Evolutionary conservation across 2,113 vertebrate genomes (phyloP).

Genomic region (Saguinus imperator): DNA sequence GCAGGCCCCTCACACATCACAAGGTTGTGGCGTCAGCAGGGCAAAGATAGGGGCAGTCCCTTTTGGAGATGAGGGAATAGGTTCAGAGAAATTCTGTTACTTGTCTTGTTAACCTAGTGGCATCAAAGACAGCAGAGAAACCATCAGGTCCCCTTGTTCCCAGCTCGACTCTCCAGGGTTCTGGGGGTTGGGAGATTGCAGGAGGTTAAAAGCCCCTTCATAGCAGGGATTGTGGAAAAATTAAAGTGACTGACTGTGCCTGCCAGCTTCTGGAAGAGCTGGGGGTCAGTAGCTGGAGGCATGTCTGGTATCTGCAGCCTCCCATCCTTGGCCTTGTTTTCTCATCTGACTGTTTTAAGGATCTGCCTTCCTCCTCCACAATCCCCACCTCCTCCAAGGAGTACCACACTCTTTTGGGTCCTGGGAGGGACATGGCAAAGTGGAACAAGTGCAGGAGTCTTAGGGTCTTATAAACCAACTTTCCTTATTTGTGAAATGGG

Average conservation of each 20-base stretch:
- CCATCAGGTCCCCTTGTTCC: not conserved
- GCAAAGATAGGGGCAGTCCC: not conserved
- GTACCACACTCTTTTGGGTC: not conserved
- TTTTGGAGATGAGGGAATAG: not conserved
- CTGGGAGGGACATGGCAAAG: not conserved
- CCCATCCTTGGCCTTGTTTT: not conserved
- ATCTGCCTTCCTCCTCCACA: not conserved
- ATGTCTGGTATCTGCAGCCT: not conserved
- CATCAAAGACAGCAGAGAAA: not conserved
- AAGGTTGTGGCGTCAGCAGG: not conserved
- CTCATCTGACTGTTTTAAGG: not conserved
- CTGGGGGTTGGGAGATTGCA: not conserved
- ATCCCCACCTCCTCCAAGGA: not conserved
- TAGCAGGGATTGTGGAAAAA: not conserved
- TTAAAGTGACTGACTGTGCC: not conserved
- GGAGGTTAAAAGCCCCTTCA: not conserved
- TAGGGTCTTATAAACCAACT: not conserved
- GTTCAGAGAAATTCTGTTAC: not conserved
- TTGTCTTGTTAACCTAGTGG: not conserved
- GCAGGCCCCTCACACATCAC: not conserved
- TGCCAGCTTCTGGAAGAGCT: not conserved
- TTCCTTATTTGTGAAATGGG: not conserved
- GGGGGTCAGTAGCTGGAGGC: not conserved
- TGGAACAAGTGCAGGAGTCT: not conserved
- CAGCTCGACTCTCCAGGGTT: not conserved